These are phyloP conservation scores for Diadophis punctatus DNA, from an alignment of 2,113 vertebrate genomes.

Conservation along the genomic window DNA sequence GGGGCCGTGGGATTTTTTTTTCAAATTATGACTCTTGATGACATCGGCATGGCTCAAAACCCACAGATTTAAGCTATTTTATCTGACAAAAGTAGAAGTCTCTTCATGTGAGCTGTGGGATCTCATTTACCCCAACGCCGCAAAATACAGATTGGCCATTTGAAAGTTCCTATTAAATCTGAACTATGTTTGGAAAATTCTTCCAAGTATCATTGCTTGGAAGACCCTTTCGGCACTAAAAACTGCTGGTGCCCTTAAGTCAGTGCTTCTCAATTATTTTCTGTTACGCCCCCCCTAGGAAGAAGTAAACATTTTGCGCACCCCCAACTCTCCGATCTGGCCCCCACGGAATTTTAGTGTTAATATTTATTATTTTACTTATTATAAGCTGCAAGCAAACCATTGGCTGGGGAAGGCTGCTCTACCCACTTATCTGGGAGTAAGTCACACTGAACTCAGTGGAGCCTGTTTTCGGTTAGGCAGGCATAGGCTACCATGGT, in stretches of 20 bases:
- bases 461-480: too few species aligned
- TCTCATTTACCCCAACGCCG: not conserved
- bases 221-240: not conserved
- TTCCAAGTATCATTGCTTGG: not conserved
- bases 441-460: too few species aligned
- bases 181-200: not conserved
- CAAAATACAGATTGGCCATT: not conserved
- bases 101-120: slow-evolving; percentile 17
- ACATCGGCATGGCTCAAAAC: slow-evolving; percentile 20
- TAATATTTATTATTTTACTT: too few species aligned
- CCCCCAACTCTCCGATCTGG: too few species aligned
- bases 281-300: too few species aligned
- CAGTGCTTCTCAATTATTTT: too few species aligned
- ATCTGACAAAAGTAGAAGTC: not conserved
- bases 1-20: not conserved
- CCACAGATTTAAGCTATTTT: slow-evolving; percentile 14
- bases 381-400: too few species aligned
- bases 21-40: not conserved
- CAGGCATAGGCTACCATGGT: too few species aligned
- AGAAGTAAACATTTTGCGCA: too few species aligned
- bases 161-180: not conserved
- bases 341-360: too few species aligned
- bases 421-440: too few species aligned
- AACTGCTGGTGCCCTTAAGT: not conserved
- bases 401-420: too few species aligned